These are phyloP conservation scores for Ammospiza nelsoni DNA, from an alignment of 2,113 vertebrate species.

Conservation along the genomic window DNA sequence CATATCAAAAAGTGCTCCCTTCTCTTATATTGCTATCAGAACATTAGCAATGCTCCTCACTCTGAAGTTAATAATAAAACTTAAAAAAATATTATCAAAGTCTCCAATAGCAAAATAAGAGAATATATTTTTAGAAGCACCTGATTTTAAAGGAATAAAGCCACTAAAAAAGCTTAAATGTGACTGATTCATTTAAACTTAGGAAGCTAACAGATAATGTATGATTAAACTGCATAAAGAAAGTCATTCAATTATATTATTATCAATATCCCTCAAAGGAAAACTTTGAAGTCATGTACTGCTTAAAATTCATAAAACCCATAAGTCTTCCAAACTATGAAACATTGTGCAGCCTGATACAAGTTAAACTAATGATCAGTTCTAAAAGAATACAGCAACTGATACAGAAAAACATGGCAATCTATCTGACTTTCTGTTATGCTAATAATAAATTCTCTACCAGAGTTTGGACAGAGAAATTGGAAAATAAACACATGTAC, in stretches of 20 bases:
- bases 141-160: not conserved
- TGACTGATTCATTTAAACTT: not conserved
- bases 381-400: not conserved
- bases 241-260: not conserved
- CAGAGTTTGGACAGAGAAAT: not conserved
- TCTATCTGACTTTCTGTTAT: not conserved
- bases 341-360: not conserved
- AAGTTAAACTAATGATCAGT: not conserved
- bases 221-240: not conserved
- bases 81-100: not conserved
- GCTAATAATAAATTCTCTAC: not conserved
- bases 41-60: not conserved
- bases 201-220: not conserved
- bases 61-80: not conserved
- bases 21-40: not conserved
- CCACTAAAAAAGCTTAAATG: not conserved
- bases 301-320: not conserved
- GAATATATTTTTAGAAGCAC: not conserved
- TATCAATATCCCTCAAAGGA: not conserved
- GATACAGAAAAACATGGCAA: not conserved
- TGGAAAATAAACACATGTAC: not conserved
- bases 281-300: not conserved
- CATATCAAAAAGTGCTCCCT: not conserved
- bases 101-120: not conserved
- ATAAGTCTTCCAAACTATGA: not conserved